Base-by-base conservation (phyloP, 1,140 invertebrate species). In the Plectrocnemia conspersa region DNA sequence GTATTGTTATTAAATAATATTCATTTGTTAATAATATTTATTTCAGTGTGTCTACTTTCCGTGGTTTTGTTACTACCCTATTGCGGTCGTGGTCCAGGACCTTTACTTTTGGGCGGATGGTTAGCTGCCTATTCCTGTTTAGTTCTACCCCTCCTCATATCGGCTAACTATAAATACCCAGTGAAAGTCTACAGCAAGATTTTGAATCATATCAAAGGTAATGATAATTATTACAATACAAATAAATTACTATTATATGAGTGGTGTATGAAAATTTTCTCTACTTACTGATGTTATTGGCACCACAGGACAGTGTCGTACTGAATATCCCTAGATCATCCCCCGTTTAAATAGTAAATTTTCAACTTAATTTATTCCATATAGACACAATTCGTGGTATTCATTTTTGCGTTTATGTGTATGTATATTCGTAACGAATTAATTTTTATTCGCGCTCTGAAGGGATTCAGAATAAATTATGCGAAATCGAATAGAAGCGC, bases 151-250 rank as follows among this genome's bases (percentile, higher is more conserved):
- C 69, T 82, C 16, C 73, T 83, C 10, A 78, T 82, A 46, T 82
- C 80, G 0, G 81, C 80, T 27, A 82, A 83, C 66, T 83, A 82
- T 66, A 76, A 75, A 59, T 84, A 82, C 64, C 79, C 80, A 5
- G 77, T 79, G 49, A 61, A 63, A 45, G 57, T 56, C 13, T 53
- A 56, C 42, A 32, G 52, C 22, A 53, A 55, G 56, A 52, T 63
- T 21, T 35, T 62, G 36, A 36, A 50, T 41, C 63, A 63, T 61
- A 64, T 54, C 54, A 62, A 59, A 54, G 58, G 54, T 62, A 41
- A 60, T 57, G 1, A 44, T 44, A 21, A n/a, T 29, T 29, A 9
- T 29, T 9, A 29, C 27, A 13, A 29, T 29, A 29, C n/a, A 13
- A n/a, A n/a, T n/a, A n/a, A n/a, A n/a, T n/a, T n/a, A n/a, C n/a